Conservation (phyloP, 2,113 vertebrate genomes). For the Xiphorhynchus elegans region DNA sequence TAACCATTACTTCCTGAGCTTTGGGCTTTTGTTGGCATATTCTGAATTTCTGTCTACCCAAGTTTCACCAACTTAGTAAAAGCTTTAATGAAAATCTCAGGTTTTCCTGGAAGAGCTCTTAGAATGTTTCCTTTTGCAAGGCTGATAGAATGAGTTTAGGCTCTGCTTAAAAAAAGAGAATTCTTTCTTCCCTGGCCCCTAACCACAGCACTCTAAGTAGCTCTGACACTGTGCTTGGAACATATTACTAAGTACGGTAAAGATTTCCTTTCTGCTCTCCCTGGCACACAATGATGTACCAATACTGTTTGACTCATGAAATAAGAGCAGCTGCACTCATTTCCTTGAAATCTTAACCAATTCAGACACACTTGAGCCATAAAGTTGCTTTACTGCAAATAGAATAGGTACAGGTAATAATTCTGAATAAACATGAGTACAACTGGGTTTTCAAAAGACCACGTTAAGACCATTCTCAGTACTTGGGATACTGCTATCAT, state of each 20-base stretch:
- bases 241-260: background rate
- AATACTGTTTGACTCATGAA: background rate
- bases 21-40: background rate
- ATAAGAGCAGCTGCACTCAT: background rate
- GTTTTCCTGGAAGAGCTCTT: background rate
- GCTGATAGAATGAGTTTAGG: background rate
- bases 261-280: background rate
- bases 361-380: background rate
- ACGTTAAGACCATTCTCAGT: background rate
- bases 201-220: background rate
- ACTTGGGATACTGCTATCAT: background rate
- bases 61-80: background rate
- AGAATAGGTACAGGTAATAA: background rate
- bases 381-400: background rate
- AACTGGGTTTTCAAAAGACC: background rate
- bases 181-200: background rate
- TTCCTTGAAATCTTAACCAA: background rate
- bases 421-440: background rate
- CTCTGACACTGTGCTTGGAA: background rate
- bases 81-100: background rate
- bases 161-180: background rate
- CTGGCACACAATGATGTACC: accelerated
- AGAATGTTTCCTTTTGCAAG: background rate
- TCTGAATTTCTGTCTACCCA: background rate
- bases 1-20: background rate